A percentile compares a stretch with the other conserved stretches of the same genome.
phyloP scores from a whole-genome alignment of 2,888 invertebrate species.

The Nasonovia ribisnigri region DNA sequence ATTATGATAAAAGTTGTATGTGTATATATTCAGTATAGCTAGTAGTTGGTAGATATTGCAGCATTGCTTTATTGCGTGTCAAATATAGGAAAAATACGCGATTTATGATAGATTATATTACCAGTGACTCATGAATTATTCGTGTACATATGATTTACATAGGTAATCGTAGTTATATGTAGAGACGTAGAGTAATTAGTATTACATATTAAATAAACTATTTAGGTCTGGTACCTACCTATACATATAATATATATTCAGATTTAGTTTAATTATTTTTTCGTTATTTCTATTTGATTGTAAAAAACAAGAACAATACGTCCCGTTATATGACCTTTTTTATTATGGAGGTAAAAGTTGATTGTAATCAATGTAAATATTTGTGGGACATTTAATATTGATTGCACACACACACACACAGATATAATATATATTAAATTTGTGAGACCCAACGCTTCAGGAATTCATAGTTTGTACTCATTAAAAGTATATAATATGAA shows the following conservation, averaged over 20 bases:
- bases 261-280: background rate
- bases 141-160: background rate
- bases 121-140: background rate
- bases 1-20: background rate
- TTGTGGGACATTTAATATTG: constrained; percentile 36
- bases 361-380: constrained; percentile 36
- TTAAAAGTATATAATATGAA: background rate
- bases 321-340: constrained; percentile 40
- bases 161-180: background rate
- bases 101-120: background rate
- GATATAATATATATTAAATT: background rate
- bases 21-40: background rate
- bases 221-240: too few species aligned
- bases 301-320: constrained; percentile 3
- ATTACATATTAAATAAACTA: too few species aligned
- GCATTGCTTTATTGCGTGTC: background rate
- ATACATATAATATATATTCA: background rate
- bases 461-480: background rate
- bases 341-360: background rate
- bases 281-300: constrained; percentile 4
- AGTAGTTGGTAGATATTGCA: background rate
- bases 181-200: background rate
- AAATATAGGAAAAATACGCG: background rate
- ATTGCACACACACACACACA: background rate
- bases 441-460: constrained; percentile 6